A percentile compares a stretch with the other conserved stretches of the same genome.
Evolutionary conservation across 2,888 invertebrate genomes (phyloP).

Genomic region (Chymomyza amoena): DNA sequence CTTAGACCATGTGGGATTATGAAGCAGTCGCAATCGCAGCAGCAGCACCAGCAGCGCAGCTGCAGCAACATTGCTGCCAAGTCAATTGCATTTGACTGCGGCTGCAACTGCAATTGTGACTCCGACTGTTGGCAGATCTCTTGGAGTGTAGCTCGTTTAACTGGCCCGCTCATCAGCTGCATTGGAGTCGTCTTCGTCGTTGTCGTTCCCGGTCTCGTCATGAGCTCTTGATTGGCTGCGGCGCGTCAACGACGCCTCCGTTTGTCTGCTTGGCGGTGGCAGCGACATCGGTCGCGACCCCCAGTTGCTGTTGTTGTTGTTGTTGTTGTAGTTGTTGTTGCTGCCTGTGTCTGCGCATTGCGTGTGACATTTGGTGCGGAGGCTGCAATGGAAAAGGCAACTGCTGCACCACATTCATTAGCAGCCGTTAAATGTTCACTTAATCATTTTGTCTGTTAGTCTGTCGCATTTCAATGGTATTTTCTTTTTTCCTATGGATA

Average conservation of each 20-base stretch:
- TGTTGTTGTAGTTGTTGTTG: too few species aligned
- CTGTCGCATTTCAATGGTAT: background rate
- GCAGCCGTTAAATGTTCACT: slow-evolving; percentile 70
- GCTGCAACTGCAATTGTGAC: background rate
- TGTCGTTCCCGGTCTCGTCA: slow-evolving; percentile 25
- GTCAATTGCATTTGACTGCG: slow-evolving; percentile 35
- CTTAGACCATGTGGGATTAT: slow-evolving; percentile 69
- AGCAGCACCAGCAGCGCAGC: slow-evolving; percentile 38
- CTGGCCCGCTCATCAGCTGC: slow-evolving; percentile 16
- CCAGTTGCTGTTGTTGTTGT: slow-evolving; percentile 34
- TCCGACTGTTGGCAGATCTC: background rate
- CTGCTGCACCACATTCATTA: slow-evolving; percentile 66
- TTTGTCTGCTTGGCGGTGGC: slow-evolving; percentile 25
- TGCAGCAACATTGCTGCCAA: slow-evolving; percentile 32
- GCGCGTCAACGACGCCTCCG: slow-evolving; percentile 48
- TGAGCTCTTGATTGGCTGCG: slow-evolving; percentile 52
- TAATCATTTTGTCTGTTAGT: slow-evolving; percentile 55
- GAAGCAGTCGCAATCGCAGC: slow-evolving; percentile 66
- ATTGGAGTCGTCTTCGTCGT: slow-evolving; percentile 12
- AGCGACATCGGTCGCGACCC: slow-evolving; percentile 52
- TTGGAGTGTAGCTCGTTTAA: slow-evolving; percentile 23
- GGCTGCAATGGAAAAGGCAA: slow-evolving; percentile 15
- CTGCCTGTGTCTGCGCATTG: slow-evolving; percentile 39
- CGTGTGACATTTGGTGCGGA: slow-evolving; percentile 60
- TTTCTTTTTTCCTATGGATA: too few species aligned